Conservation (phyloP, 2,888 invertebrate species). For the Ophion slaviceki region DNA sequence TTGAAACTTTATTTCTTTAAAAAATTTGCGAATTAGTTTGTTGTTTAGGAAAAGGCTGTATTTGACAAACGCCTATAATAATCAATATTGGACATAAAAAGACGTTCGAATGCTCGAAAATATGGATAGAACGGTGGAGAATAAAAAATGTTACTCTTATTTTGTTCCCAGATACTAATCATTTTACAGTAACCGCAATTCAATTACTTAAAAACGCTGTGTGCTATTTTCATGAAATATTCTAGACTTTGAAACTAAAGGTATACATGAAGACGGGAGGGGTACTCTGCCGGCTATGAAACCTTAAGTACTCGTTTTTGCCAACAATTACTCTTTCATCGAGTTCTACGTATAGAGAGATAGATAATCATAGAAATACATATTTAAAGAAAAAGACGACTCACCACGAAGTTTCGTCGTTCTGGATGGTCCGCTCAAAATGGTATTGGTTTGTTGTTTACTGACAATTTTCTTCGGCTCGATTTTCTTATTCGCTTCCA, state of each 20-base stretch:
- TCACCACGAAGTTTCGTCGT: constrained; percentile 79
- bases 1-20: neutral
- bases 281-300: neutral
- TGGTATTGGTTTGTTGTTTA: constrained; percentile 70
- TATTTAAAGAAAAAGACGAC: constrained; percentile 33
- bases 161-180: no score
- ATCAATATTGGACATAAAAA: no score
- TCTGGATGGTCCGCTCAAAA: constrained; percentile 73
- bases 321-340: neutral
- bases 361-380: neutral
- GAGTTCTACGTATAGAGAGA: neutral
- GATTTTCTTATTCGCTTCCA: constrained; percentile 73
- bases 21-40: no score
- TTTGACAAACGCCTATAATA: no score
- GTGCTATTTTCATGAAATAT: no score
- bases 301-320: neutral
- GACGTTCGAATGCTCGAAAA: no score
- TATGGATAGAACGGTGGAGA: no score
- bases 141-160: no score
- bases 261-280: neutral
- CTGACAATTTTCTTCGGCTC: constrained; percentile 75
- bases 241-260: neutral
- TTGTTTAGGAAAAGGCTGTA: no score
- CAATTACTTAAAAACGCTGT: no score
- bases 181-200: no score